phyloP scores from a whole-genome alignment of 2,113 vertebrate species.

The Cheirogaleus medius region DNA sequence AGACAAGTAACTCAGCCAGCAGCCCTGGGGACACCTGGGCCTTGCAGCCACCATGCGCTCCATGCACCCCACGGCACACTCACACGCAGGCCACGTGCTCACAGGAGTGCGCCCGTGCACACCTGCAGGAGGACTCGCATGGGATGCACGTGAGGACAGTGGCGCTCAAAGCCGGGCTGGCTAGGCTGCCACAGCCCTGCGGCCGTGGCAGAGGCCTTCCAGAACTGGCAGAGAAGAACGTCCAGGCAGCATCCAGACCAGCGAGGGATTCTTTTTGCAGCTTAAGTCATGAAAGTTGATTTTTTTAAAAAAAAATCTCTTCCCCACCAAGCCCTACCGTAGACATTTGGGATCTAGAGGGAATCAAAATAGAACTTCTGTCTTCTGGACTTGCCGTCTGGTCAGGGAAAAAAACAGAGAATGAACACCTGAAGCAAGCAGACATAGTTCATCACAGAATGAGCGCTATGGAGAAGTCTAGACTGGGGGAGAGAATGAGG shows the following conservation, averaged over 20 bases:
- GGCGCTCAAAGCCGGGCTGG: not conserved
- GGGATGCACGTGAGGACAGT: not conserved
- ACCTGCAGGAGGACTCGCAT: not conserved
- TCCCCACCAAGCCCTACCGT: not conserved
- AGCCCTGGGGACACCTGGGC: not conserved
- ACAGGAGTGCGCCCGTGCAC: not conserved
- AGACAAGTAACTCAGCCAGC: not conserved
- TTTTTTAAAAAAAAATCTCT: not conserved
- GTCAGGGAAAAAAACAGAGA: not conserved
- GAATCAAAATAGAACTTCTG: not conserved
- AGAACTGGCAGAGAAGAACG: no score
- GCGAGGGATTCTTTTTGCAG: not conserved
- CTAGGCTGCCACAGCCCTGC: not conserved
- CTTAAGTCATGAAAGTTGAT: not conserved
- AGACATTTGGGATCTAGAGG: not conserved
- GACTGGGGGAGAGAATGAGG: accelerated
- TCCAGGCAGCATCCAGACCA: not conserved
- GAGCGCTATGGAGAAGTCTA: accelerated
- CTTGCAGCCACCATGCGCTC: not conserved
- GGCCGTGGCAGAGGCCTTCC: not conserved
- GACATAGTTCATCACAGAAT: accelerated
- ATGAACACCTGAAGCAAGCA: not conserved
- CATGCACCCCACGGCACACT: accelerated
- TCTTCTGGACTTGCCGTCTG: not conserved
- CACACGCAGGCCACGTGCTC: not conserved